Conservation (phyloP, 2,888 invertebrate genomes). For the Magallana nippona region DNA sequence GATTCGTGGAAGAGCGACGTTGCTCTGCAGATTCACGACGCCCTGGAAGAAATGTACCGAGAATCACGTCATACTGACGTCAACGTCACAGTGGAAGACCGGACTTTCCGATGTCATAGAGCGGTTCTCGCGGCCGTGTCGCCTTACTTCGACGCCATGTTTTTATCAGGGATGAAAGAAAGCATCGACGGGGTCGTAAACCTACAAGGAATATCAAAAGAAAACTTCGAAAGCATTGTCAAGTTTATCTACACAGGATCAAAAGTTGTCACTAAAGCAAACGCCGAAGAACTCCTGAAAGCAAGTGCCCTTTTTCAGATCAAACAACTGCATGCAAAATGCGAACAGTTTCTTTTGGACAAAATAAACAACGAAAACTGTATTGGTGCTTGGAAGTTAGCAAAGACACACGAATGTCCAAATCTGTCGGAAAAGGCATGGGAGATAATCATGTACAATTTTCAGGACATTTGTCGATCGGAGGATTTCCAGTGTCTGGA, state of each 20-base stretch:
- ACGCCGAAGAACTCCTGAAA: conserved; percentile 86
- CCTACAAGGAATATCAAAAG: conserved; percentile 82
- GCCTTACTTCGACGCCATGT: conserved; percentile 71
- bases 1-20: conserved; percentile 57
- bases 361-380: conserved; percentile 89
- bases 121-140: conserved; percentile 69
- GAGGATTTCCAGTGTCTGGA: conserved; percentile 82
- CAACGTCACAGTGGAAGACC: conserved; percentile 62
- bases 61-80: conserved; percentile 65
- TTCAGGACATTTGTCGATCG: conserved; percentile 62
- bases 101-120: conserved; percentile 68
- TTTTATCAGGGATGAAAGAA: conserved; percentile 68
- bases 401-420: conserved; percentile 87
- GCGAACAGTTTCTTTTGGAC: conserved; percentile 87
- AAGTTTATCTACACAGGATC: conserved; percentile 91
- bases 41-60: conserved; percentile 63
- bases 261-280: conserved; percentile 87
- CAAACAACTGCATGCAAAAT: conserved; percentile 88
- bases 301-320: conserved; percentile 93
- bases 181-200: conserved; percentile 62
- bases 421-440: conserved; percentile 86
- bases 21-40: conserved; percentile 56
- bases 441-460: conserved; percentile 84
- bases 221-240: conserved; percentile 88
- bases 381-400: conserved; percentile 90